Evolutionary conservation across 2,888 invertebrate genomes (phyloP).

Genomic region (Heteropelma amictum): DNA sequence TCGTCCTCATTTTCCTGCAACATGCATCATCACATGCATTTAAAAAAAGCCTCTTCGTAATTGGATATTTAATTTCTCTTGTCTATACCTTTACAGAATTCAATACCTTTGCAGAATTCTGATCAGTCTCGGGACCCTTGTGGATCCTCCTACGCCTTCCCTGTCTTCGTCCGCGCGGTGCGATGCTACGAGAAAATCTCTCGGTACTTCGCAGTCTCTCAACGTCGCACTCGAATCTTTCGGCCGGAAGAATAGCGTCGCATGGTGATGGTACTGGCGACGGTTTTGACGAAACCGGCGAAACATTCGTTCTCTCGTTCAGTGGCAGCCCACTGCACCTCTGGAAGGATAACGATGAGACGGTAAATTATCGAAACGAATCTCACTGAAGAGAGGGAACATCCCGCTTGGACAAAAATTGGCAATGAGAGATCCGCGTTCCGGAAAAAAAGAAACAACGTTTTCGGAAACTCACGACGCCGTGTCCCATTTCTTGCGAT

Average conservation of each 20-base stretch:
- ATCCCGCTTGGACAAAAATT: neutral
- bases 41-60: neutral
- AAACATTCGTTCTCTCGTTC: slow-evolving; percentile 75
- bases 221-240: slow-evolving; percentile 80
- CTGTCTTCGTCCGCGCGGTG: slow-evolving; percentile 80
- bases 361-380: too few relatives aligned
- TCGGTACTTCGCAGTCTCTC: slow-evolving; percentile 83
- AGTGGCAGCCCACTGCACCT: slow-evolving; percentile 73
- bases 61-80: neutral
- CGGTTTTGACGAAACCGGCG: slow-evolving; percentile 70
- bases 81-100: neutral
- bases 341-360: slow-evolving; percentile 59
- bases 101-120: slow-evolving; percentile 71
- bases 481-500: slow-evolving; percentile 76
- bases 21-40: neutral
- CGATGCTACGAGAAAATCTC: slow-evolving; percentile 82
- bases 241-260: slow-evolving; percentile 69
- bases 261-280: slow-evolving; percentile 70
- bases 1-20: slow-evolving; percentile 72
- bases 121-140: slow-evolving; percentile 65
- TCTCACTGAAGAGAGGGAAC: too few relatives aligned
- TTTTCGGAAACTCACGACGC: slow-evolving; percentile 69
- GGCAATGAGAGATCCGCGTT: neutral
- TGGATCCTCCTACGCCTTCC: slow-evolving; percentile 71
- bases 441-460: neutral